These are phyloP conservation scores for Takifugu ocellatus DNA, from an alignment of 2,797 vertebrate species.

Conservation along the genomic window DNA sequence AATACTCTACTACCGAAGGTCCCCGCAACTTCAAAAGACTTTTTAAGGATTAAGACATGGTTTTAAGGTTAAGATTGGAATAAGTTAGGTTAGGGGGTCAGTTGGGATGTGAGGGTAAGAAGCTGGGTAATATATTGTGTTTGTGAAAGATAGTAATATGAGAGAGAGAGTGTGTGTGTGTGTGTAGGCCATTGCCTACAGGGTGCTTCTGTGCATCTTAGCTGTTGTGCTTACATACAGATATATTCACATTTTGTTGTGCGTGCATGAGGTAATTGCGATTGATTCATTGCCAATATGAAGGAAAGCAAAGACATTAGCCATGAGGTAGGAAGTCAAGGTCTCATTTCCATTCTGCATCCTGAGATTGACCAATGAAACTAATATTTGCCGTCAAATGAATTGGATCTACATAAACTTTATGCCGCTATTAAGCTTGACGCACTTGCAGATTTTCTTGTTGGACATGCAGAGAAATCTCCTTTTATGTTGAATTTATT, in stretches of 20 bases:
- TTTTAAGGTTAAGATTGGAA: too few relatives aligned
- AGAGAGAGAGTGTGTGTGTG: too few relatives aligned
- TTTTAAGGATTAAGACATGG: too few relatives aligned
- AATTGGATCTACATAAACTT: constrained; percentile 42
- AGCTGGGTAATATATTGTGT: too few relatives aligned
- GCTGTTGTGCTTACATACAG: neutral
- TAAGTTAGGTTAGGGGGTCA: constrained; percentile 23
- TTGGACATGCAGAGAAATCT: constrained; percentile 16
- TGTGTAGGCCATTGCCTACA: too few relatives aligned
- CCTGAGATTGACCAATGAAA: constrained; percentile 7
- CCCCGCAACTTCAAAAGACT: too few relatives aligned
- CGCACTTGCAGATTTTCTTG: constrained; percentile 28
- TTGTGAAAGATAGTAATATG: too few relatives aligned
- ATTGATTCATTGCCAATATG: constrained; percentile 23
- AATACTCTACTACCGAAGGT: too few relatives aligned
- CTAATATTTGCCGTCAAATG: constrained; percentile 33
- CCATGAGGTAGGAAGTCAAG: constrained; percentile 34
- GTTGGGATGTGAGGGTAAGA: too few relatives aligned
- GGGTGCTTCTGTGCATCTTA: too few relatives aligned
- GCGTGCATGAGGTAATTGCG: constrained; percentile 14
- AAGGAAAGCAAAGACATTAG: constrained; percentile 23
- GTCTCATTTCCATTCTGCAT: constrained; percentile 28
- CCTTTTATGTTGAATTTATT: constrained; percentile 5
- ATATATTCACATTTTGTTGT: neutral
- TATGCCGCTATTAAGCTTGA: constrained; percentile 14